A percentile compares a stretch with the other conserved stretches of the same genome.
Evolutionary conservation across 2,888 invertebrate genomes (phyloP).

Genomic region (Nymphalis polychloros): DNA sequence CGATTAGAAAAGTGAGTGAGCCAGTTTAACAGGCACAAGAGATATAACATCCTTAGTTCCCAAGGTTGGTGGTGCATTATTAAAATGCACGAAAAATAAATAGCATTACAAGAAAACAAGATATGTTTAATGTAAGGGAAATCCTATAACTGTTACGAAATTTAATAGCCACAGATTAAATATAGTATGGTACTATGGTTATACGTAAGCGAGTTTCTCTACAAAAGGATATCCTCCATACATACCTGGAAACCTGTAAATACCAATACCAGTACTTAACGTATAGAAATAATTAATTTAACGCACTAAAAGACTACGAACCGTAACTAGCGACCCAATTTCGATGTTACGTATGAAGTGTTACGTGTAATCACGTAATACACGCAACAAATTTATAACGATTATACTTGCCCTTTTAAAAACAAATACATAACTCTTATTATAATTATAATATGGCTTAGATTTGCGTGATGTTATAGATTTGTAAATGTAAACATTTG

Average conservation of each 20-base stretch:
- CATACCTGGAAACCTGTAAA: not conserved
- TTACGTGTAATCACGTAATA: constrained; percentile 50
- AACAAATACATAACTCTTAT: constrained; percentile 3
- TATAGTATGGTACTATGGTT: not conserved
- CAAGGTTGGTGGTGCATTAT: too few species aligned
- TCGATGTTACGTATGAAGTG: constrained; percentile 54
- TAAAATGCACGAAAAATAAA: too few species aligned
- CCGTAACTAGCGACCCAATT: constrained; percentile 63
- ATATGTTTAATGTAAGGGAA: too few species aligned
- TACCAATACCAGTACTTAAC: constrained; percentile 10
- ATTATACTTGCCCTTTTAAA: not conserved
- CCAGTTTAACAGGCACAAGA: too few species aligned
- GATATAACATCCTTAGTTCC: too few species aligned
- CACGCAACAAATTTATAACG: constrained; percentile 40
- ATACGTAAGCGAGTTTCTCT: not conserved
- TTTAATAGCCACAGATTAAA: not conserved
- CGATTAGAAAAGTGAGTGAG: too few species aligned
- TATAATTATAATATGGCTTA: not conserved
- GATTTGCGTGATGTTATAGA: not conserved
- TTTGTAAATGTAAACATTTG: not conserved
- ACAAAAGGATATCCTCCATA: constrained; percentile 9
- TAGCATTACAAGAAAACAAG: too few species aligned
- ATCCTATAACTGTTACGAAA: too few species aligned
- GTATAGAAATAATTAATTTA: constrained; percentile 24
- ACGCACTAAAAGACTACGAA: constrained; percentile 45